Evolutionary conservation across 2,797 vertebrate genomes (phyloP), one percentile per base, ranked within the genome.

Genomic region (Anolis apletophallus): DNA sequence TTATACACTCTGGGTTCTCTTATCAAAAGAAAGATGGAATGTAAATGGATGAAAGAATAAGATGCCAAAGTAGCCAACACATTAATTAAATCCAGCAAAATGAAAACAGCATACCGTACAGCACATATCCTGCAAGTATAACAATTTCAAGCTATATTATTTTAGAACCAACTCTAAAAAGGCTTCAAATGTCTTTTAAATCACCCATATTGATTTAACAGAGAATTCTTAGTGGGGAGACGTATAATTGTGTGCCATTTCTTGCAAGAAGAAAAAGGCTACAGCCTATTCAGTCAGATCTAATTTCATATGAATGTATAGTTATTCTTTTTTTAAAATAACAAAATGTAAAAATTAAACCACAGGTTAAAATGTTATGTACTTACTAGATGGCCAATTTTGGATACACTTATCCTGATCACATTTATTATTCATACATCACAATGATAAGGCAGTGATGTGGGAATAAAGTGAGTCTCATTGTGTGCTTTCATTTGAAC

Each of bases 361-460:
- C 46, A 14, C 21, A 8, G 54, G 1, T 57, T 64, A 90, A 90
- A 82, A 10, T 21, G 71, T 40, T 54, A 78, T 52, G 1, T 0
- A 12, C 68, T 87, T 61, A 86, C 0, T 1, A 55, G 87, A 88
- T 68, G 13, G 50, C 1, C 8, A 85, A 14, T 72, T 88, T 86
- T 46, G 55, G 1, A 5, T 85, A n/a, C 55, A 34, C 90, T 71
- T 82, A 29, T 81, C 69, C 85, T 80, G 32, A 89, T 13, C 3
- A 8, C 68, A 71, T 29, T 85, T 87, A 88, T 78, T 32, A n/a
- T 40, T 79, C n/a, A 85, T 74, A 21, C 61, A 80, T 54, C 83
- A 91, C 82, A 86, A 61, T 79, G 85, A 85, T 87, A 86, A 32
- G 26, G 16, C 57, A 32, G 83, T 55, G 21, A 69, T 32, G 87